phyloP scores from a whole-genome alignment of 2,888 invertebrate genomes.

The Rosalia funebris region DNA sequence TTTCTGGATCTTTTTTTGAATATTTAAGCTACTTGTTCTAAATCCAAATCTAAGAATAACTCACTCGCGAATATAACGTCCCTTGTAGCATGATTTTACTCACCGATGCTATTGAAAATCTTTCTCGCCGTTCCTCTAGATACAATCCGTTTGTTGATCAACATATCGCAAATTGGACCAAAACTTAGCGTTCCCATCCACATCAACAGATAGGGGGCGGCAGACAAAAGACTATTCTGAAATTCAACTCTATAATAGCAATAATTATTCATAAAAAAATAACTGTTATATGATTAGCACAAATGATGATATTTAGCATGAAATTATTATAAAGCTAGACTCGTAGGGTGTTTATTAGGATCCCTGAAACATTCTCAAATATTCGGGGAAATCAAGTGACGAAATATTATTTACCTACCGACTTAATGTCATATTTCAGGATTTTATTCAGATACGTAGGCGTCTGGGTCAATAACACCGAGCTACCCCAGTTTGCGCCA shows the following conservation, averaged over 20 bases:
- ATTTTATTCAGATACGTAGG: constrained; percentile 61
- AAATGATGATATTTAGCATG: no score
- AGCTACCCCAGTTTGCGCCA: constrained; percentile 47
- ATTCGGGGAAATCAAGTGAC: no score
- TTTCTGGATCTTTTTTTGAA: no score
- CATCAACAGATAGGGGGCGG: constrained; percentile 79
- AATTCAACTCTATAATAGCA: constrained; percentile 17
- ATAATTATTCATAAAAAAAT: background rate
- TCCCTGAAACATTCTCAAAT: no score
- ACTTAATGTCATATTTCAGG: constrained; percentile 33
- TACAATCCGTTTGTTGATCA: constrained; percentile 63
- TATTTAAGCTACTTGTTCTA: no score
- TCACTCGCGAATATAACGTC: no score
- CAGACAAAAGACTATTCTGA: constrained; percentile 75
- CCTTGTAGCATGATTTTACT: no score
- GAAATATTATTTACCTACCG: constrained; percentile 30
- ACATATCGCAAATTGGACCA: constrained; percentile 72
- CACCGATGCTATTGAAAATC: constrained; percentile 69
- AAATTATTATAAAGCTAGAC: no score
- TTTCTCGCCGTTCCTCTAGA: constrained; percentile 63
- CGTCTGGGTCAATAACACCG: constrained; percentile 42
- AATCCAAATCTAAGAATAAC: no score
- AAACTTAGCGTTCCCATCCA: constrained; percentile 77
- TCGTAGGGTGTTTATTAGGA: no score
- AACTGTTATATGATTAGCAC: no score